Evolutionary conservation across 2,888 invertebrate species (phyloP), one percentile per base, ranked within the genome.

Genomic region (Drosophila borealis): DNA sequence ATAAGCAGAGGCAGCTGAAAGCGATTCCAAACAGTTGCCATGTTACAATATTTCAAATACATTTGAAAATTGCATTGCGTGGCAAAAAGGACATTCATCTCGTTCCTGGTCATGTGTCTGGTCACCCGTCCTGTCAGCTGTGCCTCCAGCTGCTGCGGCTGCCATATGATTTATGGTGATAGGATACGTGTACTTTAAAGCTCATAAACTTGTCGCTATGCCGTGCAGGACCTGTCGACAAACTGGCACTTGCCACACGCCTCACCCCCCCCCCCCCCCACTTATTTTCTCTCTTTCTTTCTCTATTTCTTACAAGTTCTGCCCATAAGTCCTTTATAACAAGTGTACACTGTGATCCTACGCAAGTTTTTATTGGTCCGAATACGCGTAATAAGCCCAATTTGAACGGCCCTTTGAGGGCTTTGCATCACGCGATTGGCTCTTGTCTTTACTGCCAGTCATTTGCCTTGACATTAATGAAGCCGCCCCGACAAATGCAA

Each of bases 151-250:
- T 46, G 56, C 59, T 57, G 70, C 61, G 56, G 50, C 67, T 64
- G 69, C 62, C 61, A 66, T 51, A 70, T 91, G 90, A 90, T 91
- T 91, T 90, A 91, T 91, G 81, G 70, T 76, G 70, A 79, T 74
- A 74, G 85, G 87, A 89, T 91, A 90, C 86, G 86, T 89, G 88
- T 89, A 90, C 83, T 91, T 90, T 89, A 87, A 81, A 81, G 86
- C 81, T 81, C 89, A 87, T 87, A 90, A 90, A 91, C 87, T 88
- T 84, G 77, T 90, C 79, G 69, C 50, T 57, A 71, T 60, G 64
- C 44, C 63, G 66, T 64, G 55, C 72, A 68, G 74, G 54, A 68
- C 45, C 65, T 61, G 70, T 49, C 59, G 48, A 54, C 74, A 62
- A 56, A 44, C 42, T 59, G 78, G 42, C 71, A 68, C 48, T 54